phyloP scores from a whole-genome alignment of 2,888 invertebrate genomes.

The Tenthredo livida region DNA sequence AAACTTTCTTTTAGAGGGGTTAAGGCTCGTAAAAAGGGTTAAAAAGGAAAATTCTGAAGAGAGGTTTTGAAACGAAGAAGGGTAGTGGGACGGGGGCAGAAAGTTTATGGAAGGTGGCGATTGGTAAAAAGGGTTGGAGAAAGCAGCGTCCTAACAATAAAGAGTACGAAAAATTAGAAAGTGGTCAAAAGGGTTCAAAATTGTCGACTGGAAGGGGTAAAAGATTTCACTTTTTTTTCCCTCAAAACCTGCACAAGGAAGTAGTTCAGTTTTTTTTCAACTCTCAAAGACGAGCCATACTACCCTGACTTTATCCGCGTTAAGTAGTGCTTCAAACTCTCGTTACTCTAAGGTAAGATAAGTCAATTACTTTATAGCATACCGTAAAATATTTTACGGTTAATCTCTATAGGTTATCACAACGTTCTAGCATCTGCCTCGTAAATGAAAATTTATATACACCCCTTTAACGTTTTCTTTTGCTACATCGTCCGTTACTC shows the following conservation, averaged over 20 bases:
- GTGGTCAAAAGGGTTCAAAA: conserved; percentile 63
- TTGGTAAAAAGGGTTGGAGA: conserved; percentile 64
- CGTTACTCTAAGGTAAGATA: conserved; percentile 61
- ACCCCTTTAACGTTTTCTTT: not conserved
- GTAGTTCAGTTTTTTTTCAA: conserved; percentile 63
- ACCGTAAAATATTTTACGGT: conserved; percentile 63
- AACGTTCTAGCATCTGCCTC: conserved; percentile 26
- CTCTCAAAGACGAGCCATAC: conserved; percentile 55
- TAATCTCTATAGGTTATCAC: conserved; percentile 26
- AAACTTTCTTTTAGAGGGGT: conserved; percentile 68
- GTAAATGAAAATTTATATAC: conserved; percentile 30
- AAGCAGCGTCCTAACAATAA: conserved; percentile 64
- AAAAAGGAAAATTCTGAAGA: conserved; percentile 55
- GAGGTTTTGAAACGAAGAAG: conserved; percentile 56
- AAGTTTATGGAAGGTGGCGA: not conserved
- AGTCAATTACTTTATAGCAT: conserved; percentile 68
- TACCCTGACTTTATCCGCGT: not conserved
- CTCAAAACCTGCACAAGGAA: conserved; percentile 44
- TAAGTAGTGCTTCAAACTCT: conserved; percentile 32
- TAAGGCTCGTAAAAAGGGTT: conserved; percentile 70
- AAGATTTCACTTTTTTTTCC: conserved; percentile 70
- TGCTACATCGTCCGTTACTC: not conserved
- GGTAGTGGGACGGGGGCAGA: not conserved
- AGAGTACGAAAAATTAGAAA: conserved; percentile 70
- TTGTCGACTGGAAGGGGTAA: conserved; percentile 66